Evolutionary conservation across 2,888 invertebrate species (phyloP), one percentile per base, ranked within the genome.

Genomic region (Lasius platythorax): DNA sequence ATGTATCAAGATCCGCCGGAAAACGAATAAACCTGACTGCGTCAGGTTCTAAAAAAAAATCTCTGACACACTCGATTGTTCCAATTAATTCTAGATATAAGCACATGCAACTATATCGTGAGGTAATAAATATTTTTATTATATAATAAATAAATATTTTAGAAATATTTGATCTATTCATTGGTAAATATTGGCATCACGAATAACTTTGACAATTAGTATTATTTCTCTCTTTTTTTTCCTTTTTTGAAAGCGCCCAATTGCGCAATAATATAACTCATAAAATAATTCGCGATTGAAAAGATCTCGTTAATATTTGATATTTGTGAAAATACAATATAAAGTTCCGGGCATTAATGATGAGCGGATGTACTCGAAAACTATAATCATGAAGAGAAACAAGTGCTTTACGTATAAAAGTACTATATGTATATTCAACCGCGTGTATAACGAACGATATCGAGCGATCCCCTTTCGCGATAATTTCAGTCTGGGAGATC

Each of bases 321-420:
- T 33, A 63, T 56, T 78, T 66, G 40, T 82, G 79, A 74, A 82
- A 82, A 23, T 82, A 82, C n/a, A 50, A 50, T 18, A 64, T 18
- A 11, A 37, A 18, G 37, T 81, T 72, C 46, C 61, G 46, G 9
- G 28, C 46, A 50, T 63, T 50, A 63, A 4, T 33, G 23, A 18
- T 37, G 72, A 79, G 23, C 72, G 79, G 58, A 79, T 50, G 61
- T 72, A 43, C 46, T 50, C 23, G 11, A 73, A 81, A 81, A 73
- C 4, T 28, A 63, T 46, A 63, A 61, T 70, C 46, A 18, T 6
- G 30, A 72, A 56, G 46, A 73, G 73, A 63, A 72, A 79, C 58
- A 68, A 58, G 50, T n/a, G 18, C 18, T 46, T n/a, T 37, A 37
- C 5, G 37, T 37, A 33, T 33, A 33, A 3, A 33, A 33, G 37